Percentiles rank a stretch among this genome's conserved stretches.
Conservation (phyloP, 2,888 invertebrate genomes). For the Amaurobius ferox region DNA sequence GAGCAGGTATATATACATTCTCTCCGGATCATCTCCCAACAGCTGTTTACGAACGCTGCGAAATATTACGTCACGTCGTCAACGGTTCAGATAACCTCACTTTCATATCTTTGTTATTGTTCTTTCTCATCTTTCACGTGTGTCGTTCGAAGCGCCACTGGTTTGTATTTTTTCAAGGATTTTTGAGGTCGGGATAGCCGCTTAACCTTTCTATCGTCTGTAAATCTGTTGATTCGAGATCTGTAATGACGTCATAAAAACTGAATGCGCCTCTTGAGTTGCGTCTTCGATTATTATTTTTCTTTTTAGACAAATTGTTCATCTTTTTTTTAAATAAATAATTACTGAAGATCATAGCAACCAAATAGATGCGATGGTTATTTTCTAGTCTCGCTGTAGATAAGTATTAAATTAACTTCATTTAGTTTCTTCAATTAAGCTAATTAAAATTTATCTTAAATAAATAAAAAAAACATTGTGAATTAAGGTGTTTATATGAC, state of each 20-base stretch:
- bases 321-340: no score
- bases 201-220: not conserved
- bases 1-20: conserved; percentile 40
- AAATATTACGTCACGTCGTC: conserved; percentile 39
- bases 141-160: not conserved
- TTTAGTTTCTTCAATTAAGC: no score
- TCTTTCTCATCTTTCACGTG: conserved; percentile 13
- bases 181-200: conserved; percentile 8
- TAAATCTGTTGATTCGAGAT: not conserved
- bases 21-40: not conserved
- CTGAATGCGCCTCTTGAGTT: not conserved
- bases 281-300: no score
- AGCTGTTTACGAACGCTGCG: conserved; percentile 46
- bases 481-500: no score
- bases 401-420: no score
- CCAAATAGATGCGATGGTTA: no score
- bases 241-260: not conserved
- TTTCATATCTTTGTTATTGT: conserved; percentile 40
- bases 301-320: no score
- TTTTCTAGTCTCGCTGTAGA: no score
- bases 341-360: no score
- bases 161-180: not conserved
- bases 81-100: conserved; percentile 46
- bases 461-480: no score
- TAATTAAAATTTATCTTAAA: no score